Percentiles rank a stretch among this genome's conserved stretches.
These are phyloP conservation scores for Vipera latastei DNA, from an alignment of 2,797 vertebrate species.

Conservation along the genomic window DNA sequence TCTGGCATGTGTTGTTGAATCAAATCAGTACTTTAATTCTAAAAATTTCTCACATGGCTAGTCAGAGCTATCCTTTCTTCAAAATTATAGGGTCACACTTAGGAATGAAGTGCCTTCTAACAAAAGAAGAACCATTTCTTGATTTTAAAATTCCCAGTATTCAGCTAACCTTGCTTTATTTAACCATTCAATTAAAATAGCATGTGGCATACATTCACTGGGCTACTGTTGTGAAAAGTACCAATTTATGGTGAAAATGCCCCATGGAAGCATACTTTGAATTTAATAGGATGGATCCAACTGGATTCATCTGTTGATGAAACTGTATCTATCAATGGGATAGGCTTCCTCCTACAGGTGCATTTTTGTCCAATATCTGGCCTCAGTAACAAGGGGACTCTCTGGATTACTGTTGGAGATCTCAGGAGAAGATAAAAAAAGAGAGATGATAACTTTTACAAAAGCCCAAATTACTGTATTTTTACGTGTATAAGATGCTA, in stretches of 20 bases:
- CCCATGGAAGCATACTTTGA: background rate
- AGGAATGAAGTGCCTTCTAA: background rate
- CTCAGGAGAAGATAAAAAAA: background rate
- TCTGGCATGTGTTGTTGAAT: background rate
- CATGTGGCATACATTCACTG: background rate
- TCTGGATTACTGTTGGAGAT: background rate
- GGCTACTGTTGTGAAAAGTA: background rate
- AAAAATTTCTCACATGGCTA: background rate
- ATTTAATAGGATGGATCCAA: background rate
- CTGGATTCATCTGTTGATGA: background rate
- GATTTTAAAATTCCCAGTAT: background rate
- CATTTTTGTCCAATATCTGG: background rate
- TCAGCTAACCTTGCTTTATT: background rate
- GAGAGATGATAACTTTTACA: background rate
- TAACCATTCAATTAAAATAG: background rate
- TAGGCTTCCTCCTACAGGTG: background rate
- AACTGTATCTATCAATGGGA: background rate
- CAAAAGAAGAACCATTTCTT: too few relatives aligned
- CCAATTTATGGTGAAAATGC: background rate
- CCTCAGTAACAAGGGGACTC: background rate
- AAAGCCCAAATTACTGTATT: background rate
- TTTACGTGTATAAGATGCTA: too few relatives aligned
- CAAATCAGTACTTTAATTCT: background rate
- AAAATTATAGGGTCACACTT: background rate
- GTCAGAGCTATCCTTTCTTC: background rate